phyloP scores from a whole-genome alignment of 2,797 vertebrate genomes.

The Pangasius djambal region DNA sequence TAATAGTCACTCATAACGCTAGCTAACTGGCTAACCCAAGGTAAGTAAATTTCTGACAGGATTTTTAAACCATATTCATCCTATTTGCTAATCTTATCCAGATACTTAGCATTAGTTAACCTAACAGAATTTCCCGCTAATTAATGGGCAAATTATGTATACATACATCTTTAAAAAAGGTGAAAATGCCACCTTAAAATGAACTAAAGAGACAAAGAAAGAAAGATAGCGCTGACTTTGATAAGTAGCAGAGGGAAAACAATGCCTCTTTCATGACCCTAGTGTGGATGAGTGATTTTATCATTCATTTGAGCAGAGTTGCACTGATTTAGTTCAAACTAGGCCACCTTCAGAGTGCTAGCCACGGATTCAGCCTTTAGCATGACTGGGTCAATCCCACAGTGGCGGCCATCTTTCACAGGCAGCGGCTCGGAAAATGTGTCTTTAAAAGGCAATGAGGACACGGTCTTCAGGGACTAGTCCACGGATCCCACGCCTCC shows the following conservation, averaged over 20 bases:
- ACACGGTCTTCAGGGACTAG: conserved; percentile 62
- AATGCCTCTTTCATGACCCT: neutral
- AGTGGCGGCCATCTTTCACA: conserved; percentile 72
- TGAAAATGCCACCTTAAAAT: neutral
- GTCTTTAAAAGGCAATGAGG: conserved; percentile 74
- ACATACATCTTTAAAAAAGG: neutral
- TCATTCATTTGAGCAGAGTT: neutral
- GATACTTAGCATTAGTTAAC: neutral
- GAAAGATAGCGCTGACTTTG: neutral
- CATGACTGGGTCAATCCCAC: conserved; percentile 66
- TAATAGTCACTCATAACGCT: neutral
- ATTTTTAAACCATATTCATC: neutral
- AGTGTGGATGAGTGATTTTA: neutral
- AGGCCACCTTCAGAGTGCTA: conserved; percentile 67
- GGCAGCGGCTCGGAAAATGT: conserved; percentile 78
- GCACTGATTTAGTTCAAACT: conserved; percentile 61
- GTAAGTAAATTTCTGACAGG: neutral
- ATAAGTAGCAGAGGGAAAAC: neutral
- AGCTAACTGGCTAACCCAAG: neutral
- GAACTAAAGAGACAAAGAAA: neutral
- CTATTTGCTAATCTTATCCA: neutral
- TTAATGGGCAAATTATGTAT: neutral
- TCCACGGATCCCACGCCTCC: conserved; percentile 63
- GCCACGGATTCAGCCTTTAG: conserved; percentile 64
- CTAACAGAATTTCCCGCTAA: neutral